A percentile compares a stretch with the other conserved stretches of the same genome.
phyloP scores from a whole-genome alignment of 2,888 invertebrate species.

The Biston stratarius region DNA sequence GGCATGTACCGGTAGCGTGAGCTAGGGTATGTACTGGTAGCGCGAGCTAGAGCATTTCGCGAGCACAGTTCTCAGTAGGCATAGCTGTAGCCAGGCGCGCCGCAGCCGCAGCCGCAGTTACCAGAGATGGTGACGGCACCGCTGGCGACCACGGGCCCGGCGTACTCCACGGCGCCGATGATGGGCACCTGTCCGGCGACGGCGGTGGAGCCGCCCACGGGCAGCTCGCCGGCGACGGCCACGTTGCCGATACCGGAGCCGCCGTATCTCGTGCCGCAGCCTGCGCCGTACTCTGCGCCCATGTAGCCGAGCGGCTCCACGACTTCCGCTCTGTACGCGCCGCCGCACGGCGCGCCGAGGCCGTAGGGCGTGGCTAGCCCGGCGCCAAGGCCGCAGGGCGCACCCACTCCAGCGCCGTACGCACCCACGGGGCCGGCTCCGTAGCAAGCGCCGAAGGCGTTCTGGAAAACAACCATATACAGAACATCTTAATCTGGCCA shows the following conservation, averaged over 20 bases:
- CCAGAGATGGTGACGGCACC: slow-evolving; percentile 44
- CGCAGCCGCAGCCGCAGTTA: slow-evolving; percentile 41
- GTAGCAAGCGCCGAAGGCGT: too few relatives aligned
- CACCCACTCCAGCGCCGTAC: background rate
- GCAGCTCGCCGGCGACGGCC: slow-evolving; percentile 37
- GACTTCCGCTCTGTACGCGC: too few relatives aligned
- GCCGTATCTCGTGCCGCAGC: background rate
- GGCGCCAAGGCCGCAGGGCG: background rate
- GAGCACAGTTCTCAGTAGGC: slow-evolving; percentile 22
- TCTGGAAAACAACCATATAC: background rate
- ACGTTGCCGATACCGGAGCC: slow-evolving; percentile 31
- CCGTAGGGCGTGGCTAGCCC: background rate
- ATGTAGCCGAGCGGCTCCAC: background rate
- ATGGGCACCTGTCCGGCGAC: slow-evolving; percentile 42
- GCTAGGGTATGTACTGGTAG: too few relatives aligned
- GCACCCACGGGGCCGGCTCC: too few relatives aligned
- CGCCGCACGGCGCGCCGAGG: background rate
- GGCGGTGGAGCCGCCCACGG: slow-evolving; percentile 30
- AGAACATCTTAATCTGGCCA: too few relatives aligned
- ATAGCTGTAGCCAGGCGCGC: slow-evolving; percentile 31
- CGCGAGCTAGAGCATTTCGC: too few relatives aligned
- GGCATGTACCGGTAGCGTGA: too few relatives aligned
- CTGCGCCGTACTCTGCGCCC: slow-evolving; percentile 14
- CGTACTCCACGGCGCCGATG: slow-evolving; percentile 47
- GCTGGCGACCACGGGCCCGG: slow-evolving; percentile 42